phyloP scores from a whole-genome alignment of 1,140 invertebrate species.

The Stegodyphus mimosarum region DNA sequence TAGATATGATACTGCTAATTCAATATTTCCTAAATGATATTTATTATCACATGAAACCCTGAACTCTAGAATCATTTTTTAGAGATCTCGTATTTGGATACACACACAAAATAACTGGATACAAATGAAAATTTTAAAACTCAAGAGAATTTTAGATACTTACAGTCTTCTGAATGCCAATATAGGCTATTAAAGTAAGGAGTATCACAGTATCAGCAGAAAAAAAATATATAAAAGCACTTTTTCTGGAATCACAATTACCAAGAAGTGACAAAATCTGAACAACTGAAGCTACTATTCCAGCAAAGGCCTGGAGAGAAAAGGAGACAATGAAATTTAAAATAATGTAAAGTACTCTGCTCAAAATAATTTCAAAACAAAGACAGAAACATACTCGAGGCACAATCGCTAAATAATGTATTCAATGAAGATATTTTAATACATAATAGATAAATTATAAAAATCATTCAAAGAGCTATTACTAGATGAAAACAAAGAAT shows the following conservation, averaged over 20 bases:
- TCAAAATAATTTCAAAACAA: too few relatives aligned
- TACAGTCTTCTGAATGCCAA: constrained; percentile 77
- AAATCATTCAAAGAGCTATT: too few relatives aligned
- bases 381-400: too few relatives aligned
- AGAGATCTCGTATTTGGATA: neutral
- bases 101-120: neutral
- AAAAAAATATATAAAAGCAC: constrained; percentile 87
- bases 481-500: too few relatives aligned
- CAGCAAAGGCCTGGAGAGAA: constrained; percentile 79
- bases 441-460: too few relatives aligned
- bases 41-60: neutral
- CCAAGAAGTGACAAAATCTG: constrained; percentile 81
- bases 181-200: constrained; percentile 78
- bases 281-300: constrained; percentile 86
- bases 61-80: neutral
- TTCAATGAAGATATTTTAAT: too few relatives aligned
- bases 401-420: too few relatives aligned
- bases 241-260: constrained; percentile 81
- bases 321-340: neutral
- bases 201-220: constrained; percentile 79
- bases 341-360: neutral
- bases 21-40: neutral
- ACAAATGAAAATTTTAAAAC: neutral
- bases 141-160: constrained; percentile 65
- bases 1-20: too few relatives aligned